Percentiles rank a stretch among this genome's conserved stretches.
Conservation (phyloP, 2,888 invertebrate species). For the Steinernema carpocapsae region DNA sequence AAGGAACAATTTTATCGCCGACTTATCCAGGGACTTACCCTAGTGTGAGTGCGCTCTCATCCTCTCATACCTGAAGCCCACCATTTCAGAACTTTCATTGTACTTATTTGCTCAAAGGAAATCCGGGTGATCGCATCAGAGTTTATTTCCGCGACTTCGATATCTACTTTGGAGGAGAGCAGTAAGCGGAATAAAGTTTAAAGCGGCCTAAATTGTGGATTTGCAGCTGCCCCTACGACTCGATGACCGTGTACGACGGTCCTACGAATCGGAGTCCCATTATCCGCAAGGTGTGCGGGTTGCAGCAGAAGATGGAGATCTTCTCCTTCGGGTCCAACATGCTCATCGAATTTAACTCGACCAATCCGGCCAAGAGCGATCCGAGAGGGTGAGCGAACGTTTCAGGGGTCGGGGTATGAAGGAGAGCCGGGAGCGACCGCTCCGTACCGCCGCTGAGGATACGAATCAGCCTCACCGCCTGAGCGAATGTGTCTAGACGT, state of each 20-base stretch:
- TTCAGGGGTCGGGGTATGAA: not conserved
- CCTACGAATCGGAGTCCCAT: slow-evolving; percentile 82
- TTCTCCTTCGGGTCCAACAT: slow-evolving; percentile 62
- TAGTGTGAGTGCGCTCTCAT: slow-evolving; percentile 43
- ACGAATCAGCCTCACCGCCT: no score
- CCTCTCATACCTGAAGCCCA: not conserved
- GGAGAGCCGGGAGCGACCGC: no score
- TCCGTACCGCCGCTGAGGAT: no score
- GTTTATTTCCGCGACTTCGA: slow-evolving; percentile 97
- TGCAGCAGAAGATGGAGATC: slow-evolving; percentile 66
- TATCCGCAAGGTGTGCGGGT: slow-evolving; percentile 66
- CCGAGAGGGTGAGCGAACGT: slow-evolving; percentile 86
- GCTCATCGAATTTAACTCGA: slow-evolving; percentile 68
- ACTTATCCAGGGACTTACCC: slow-evolving; percentile 99
- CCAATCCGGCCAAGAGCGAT: slow-evolving; percentile 77
- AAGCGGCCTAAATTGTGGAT: slow-evolving; percentile 20
- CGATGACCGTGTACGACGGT: slow-evolving; percentile 94
- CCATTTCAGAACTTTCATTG: slow-evolving; percentile 65
- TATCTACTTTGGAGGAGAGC: slow-evolving; percentile 95
- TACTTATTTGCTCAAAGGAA: slow-evolving; percentile 81
- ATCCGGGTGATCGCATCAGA: slow-evolving; percentile 86
- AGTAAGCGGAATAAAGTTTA: slow-evolving; percentile 77
- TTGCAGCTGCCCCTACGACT: slow-evolving; percentile 95
- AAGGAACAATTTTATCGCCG: slow-evolving; percentile 88
- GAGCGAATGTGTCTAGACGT: no score